Evolutionary conservation across 1,140 invertebrate genomes (phyloP).

Genomic region (Pseudomyrmex pallidus): DNA sequence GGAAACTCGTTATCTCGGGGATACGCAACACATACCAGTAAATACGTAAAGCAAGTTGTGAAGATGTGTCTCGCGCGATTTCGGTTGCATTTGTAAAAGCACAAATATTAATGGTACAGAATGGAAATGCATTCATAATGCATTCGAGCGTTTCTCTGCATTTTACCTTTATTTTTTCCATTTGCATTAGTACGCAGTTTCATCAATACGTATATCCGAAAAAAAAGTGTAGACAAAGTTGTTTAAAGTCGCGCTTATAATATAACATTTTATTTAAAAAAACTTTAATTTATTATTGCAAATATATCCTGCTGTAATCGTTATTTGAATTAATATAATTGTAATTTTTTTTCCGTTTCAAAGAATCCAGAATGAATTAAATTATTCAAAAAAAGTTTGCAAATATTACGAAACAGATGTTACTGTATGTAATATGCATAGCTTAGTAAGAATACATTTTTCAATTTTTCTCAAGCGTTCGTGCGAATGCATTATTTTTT

Average conservation of each 20-base stretch:
- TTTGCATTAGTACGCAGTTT: not conserved
- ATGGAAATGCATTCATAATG: constrained; percentile 2
- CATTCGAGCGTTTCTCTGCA: not conserved
- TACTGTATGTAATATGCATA: not conserved
- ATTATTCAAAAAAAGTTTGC: not conserved
- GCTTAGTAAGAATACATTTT: not conserved
- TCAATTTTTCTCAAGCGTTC: constrained; percentile 34
- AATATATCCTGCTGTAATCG: too few relatives aligned
- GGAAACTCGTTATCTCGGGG: constrained; percentile 2
- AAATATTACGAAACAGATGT: too few relatives aligned
- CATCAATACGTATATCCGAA: too few relatives aligned
- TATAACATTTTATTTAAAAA: too few relatives aligned
- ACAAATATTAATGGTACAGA: not conserved
- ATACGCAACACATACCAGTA: not conserved
- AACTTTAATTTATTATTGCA: too few relatives aligned
- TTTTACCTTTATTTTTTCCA: not conserved
- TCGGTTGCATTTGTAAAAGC: not conserved
- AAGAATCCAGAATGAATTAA: too few relatives aligned
- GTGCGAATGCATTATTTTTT: constrained; percentile 1
- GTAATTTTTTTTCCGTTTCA: not conserved
- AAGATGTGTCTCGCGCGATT: constrained; percentile 9
- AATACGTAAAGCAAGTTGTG: constrained; percentile 8
- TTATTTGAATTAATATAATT: too few relatives aligned
- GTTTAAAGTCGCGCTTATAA: too few relatives aligned
- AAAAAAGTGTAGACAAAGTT: too few relatives aligned